phyloP scores from a whole-genome alignment of 1,140 invertebrate genomes.

The Arctopsyche grandis region DNA sequence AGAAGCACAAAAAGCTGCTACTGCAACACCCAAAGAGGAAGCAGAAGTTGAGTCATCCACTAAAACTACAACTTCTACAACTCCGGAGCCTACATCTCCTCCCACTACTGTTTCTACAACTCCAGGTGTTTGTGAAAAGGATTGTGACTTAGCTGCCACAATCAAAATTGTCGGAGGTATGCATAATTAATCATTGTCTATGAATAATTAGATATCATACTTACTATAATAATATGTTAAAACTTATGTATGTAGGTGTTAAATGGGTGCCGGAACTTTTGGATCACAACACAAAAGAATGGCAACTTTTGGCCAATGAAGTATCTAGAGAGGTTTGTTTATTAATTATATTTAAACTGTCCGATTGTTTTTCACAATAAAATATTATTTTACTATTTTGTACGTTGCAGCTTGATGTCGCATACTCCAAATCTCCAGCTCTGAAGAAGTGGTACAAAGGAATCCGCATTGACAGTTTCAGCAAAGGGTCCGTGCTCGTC shows the following conservation, averaged over 20 bases:
- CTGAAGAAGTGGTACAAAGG: slow-evolving; percentile 85
- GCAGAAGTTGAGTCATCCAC: slow-evolving; percentile 58
- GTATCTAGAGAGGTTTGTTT: slow-evolving; percentile 76
- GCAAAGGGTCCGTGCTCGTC: slow-evolving; percentile 86
- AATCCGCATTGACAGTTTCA: slow-evolving; percentile 88
- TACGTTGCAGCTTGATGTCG: slow-evolving; percentile 78
- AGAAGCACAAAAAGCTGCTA: slow-evolving; percentile 75
- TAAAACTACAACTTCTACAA: slow-evolving; percentile 73
- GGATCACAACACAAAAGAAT: slow-evolving; percentile 86
- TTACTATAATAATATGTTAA: slow-evolving; percentile 7
- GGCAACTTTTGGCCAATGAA: slow-evolving; percentile 82
- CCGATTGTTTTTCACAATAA: not conserved
- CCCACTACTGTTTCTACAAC: slow-evolving; percentile 79
- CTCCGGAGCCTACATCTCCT: slow-evolving; percentile 81
- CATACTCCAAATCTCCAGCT: slow-evolving; percentile 78
- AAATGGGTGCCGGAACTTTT: slow-evolving; percentile 87
- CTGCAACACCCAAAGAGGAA: slow-evolving; percentile 60
- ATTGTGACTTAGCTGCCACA: slow-evolving; percentile 85
- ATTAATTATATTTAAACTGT: not conserved
- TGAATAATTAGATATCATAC: not conserved
- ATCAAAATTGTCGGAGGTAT: slow-evolving; percentile 80
- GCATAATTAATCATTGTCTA: slow-evolving; percentile 17
- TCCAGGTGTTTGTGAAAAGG: slow-evolving; percentile 79
- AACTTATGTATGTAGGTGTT: slow-evolving; percentile 66
- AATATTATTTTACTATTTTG: too few species aligned